Conservation (phyloP, 2,113 vertebrate genomes). For the Lates calcarifer region DNA sequence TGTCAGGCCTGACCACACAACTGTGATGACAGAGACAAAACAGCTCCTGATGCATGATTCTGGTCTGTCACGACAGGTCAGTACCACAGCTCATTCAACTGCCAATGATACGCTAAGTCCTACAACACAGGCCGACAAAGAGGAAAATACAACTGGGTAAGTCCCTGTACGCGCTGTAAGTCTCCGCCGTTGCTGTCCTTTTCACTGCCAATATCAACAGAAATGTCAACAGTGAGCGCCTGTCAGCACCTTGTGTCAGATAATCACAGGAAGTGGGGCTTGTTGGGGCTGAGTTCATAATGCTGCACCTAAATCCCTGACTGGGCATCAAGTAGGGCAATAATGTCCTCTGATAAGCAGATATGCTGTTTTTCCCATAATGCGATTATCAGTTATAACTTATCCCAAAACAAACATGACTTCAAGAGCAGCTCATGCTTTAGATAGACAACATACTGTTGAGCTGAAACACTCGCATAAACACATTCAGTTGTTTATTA, state of each 20-base stretch:
- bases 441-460: conserved; percentile 21
- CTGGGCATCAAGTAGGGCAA: conserved; percentile 62
- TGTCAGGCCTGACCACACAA: conserved; percentile 62
- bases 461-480: conserved; percentile 23
- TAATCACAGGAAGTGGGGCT: conserved; percentile 68
- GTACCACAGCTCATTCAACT: conserved; percentile 64
- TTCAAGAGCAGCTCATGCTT: conserved; percentile 35
- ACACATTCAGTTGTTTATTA: conserved; percentile 75
- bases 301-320: conserved; percentile 63
- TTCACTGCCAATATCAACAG: conserved; percentile 80
- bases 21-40: conserved; percentile 55
- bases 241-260: conserved; percentile 73
- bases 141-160: conserved; percentile 52
- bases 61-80: conserved; percentile 63
- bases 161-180: conserved; percentile 59
- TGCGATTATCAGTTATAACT: conserved; percentile 65
- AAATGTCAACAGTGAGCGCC: conserved; percentile 80
- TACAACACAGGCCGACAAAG: conserved; percentile 57
- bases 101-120: conserved; percentile 68
- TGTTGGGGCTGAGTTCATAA: conserved; percentile 70
- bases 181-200: conserved; percentile 59
- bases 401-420: conserved; percentile 72
- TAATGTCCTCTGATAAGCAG: conserved; percentile 62
- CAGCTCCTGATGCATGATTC: conserved; percentile 55
- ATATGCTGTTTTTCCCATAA: conserved; percentile 55